Evolutionary conservation across 2,888 invertebrate species (phyloP).

Genomic region (Ophion costatus): DNA sequence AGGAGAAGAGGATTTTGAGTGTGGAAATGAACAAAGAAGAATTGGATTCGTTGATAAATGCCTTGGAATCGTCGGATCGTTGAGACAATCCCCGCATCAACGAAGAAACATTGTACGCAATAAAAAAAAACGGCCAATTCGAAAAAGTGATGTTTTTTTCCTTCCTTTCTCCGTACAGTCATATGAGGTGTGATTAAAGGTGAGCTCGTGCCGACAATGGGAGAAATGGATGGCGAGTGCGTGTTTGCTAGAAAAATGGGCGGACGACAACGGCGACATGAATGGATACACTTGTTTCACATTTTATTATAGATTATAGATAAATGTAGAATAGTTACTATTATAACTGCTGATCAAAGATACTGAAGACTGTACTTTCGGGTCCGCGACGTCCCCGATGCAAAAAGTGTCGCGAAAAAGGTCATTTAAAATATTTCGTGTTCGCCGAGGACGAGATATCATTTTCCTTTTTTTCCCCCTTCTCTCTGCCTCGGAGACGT

Average conservation of each 20-base stretch:
- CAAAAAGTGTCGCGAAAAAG: conserved; percentile 56
- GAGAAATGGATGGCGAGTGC: conserved; percentile 5
- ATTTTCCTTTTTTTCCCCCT: conserved; percentile 10
- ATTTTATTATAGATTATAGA: conserved; percentile 84
- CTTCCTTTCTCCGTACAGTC: conserved; percentile 17
- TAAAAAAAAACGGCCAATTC: conserved; percentile 65
- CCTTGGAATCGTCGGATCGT: conserved; percentile 70
- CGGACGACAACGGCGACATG: conserved; percentile 63
- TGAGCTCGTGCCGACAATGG: conserved; percentile 30
- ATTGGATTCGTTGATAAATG: conserved; percentile 77
- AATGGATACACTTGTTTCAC: conserved; percentile 82
- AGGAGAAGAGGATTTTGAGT: conserved; percentile 70
- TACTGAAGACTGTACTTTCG: conserved; percentile 79
- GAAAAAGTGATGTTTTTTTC: conserved; percentile 60
- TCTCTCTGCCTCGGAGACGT: conserved; percentile 71
- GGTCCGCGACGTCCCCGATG: conserved; percentile 75
- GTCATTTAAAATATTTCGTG: conserved; percentile 62
- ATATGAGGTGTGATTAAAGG: conserved; percentile 11
- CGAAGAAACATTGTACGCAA: conserved; percentile 13
- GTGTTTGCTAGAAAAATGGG: conserved; percentile 63
- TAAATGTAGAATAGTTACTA: conserved; percentile 84
- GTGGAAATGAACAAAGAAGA: conserved; percentile 79
- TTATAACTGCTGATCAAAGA: conserved; percentile 83
- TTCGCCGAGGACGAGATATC: conserved; percentile 51
- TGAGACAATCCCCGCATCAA: conserved; percentile 8